These are phyloP conservation scores for Tragopan temminckii DNA, from an alignment of 2,797 vertebrate species.

Conservation along the genomic window DNA sequence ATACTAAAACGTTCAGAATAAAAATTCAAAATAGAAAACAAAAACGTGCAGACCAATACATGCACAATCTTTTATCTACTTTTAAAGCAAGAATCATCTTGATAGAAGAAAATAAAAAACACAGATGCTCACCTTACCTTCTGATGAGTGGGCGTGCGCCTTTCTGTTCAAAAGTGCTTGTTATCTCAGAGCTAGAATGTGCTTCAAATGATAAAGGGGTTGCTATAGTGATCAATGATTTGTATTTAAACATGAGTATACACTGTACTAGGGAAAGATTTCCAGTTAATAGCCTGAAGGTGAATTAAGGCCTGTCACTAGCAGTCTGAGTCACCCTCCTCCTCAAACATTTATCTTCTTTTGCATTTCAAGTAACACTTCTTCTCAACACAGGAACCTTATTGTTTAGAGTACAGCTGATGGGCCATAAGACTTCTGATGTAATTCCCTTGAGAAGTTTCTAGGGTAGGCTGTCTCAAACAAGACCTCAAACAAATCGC, in stretches of 20 bases:
- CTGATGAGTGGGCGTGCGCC: conserved; percentile 54
- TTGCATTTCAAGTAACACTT: conserved; percentile 38
- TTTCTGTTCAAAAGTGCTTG: conserved; percentile 78
- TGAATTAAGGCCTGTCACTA: conserved; percentile 77
- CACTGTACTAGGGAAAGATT: conserved; percentile 80
- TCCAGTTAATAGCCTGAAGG: conserved; percentile 74
- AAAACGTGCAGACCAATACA: neutral
- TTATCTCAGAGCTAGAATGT: conserved; percentile 67
- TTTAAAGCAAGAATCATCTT: conserved; percentile 9
- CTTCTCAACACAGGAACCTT: neutral
- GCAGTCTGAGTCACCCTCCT: conserved; percentile 77
- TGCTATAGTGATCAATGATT: conserved; percentile 82
- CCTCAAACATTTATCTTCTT: conserved; percentile 74
- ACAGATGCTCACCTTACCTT: conserved; percentile 35
- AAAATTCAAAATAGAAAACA: conserved; percentile 42
- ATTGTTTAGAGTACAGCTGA: conserved; percentile 27
- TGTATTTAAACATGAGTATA: conserved; percentile 84
- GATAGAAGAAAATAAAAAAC: conserved; percentile 1
- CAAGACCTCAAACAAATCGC: neutral
- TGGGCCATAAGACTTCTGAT: neutral
- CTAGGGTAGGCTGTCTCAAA: neutral
- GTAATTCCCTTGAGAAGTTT: conserved; percentile 6
- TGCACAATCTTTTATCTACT: neutral
- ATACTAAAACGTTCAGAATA: conserved; percentile 22
- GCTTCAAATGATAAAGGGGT: conserved; percentile 79